Evolutionary conservation across 2,113 vertebrate species (phyloP).

Genomic region (Lynx canadensis): DNA sequence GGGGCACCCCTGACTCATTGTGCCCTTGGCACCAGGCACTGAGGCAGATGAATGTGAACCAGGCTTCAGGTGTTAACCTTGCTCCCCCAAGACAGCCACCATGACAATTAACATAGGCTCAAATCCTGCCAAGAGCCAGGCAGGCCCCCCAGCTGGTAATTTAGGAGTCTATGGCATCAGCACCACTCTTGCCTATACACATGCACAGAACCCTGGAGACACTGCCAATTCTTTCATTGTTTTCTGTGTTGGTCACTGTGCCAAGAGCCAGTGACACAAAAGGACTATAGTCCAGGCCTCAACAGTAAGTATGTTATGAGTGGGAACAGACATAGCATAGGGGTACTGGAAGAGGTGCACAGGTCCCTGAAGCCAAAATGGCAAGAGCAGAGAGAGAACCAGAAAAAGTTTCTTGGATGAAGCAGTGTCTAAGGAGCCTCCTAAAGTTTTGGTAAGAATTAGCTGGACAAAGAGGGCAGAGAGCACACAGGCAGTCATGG

Average conservation of each 20-base stretch:
- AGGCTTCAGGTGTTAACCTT: too few relatives aligned
- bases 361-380: neutral
- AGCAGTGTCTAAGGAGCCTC: neutral
- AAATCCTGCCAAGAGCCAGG: neutral
- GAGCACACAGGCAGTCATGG: neutral
- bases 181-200: neutral
- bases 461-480: neutral
- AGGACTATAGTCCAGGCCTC: neutral
- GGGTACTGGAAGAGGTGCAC: rapidly evolving
- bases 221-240: neutral
- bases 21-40: neutral
- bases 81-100: neutral
- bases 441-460: neutral
- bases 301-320: rapidly evolving
- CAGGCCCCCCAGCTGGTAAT: neutral
- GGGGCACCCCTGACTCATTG: neutral
- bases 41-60: too few relatives aligned
- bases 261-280: neutral
- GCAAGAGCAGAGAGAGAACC: neutral
- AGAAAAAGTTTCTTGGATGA: neutral
- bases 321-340: neutral
- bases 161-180: neutral
- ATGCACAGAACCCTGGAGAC: rapidly evolving
- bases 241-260: neutral
- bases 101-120: neutral